Evolutionary conservation across 2,888 invertebrate genomes (phyloP).

Genomic region (Cryptocephalus moraei): DNA sequence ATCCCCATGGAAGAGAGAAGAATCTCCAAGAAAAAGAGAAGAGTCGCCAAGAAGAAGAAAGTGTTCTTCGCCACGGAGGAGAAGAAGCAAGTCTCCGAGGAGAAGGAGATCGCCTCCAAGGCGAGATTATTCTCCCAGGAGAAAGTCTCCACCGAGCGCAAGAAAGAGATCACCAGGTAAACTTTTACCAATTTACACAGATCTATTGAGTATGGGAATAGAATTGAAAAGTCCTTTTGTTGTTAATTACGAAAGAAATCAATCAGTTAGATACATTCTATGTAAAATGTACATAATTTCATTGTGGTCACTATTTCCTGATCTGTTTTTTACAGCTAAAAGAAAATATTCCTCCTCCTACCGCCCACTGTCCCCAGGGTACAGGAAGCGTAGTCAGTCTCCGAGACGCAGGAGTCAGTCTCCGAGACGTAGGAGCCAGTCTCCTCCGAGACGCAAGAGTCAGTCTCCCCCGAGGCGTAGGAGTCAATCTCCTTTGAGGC

Average conservation of each 20-base stretch:
- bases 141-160: constrained; percentile 3
- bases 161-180: constrained; percentile 8
- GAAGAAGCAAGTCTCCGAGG: constrained; percentile 5
- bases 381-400: constrained; percentile 4
- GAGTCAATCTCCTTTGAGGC: constrained; percentile 14
- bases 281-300: no score
- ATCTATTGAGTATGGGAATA: neutral
- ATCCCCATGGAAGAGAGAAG: neutral
- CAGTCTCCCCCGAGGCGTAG: constrained; percentile 10
- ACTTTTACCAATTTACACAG: neutral
- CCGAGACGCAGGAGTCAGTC: constrained; percentile 10
- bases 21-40: constrained; percentile 3
- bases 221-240: no score
- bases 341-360: constrained; percentile 7
- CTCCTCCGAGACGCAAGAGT: constrained; percentile 11
- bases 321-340: constrained; percentile 5
- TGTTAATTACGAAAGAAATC: no score
- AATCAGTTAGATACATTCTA: no score
- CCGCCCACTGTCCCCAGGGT: no score
- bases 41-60: neutral
- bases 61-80: constrained; percentile 4
- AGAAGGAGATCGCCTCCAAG: constrained; percentile 8
- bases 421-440: constrained; percentile 11
- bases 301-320: no score
- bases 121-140: constrained; percentile 7